Evolutionary conservation across 1,140 invertebrate genomes (phyloP).

Genomic region (Solen grandis): DNA sequence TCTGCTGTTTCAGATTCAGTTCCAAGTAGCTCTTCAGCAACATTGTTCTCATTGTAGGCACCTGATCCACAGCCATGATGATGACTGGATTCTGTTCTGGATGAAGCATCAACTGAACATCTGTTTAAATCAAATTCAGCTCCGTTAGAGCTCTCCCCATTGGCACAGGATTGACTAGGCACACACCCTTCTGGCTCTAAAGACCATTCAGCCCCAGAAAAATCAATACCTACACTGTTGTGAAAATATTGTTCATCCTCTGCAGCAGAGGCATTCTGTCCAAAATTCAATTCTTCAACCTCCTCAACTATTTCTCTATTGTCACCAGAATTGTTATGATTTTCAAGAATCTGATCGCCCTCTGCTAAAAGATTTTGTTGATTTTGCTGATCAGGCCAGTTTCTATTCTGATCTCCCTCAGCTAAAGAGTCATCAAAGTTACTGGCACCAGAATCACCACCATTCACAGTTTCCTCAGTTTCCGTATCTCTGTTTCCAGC

Average conservation of each 20-base stretch:
- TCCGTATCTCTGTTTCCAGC: neutral
- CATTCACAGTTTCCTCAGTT: neutral
- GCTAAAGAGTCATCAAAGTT: neutral
- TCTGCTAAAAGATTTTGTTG: slow-evolving; percentile 16
- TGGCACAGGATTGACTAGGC: neutral
- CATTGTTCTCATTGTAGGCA: neutral
- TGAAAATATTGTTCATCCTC: slow-evolving; percentile 50
- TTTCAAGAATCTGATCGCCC: slow-evolving; percentile 34
- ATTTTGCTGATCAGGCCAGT: neutral
- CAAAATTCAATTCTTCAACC: neutral
- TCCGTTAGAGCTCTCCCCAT: neutral
- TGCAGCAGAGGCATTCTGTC: slow-evolving; percentile 39
- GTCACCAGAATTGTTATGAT: slow-evolving; percentile 1
- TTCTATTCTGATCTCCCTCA: neutral
- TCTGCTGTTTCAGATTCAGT: neutral
- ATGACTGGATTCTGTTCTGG: slow-evolving; percentile 28
- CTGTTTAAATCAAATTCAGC: neutral
- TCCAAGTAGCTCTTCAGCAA: neutral
- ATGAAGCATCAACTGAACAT: neutral
- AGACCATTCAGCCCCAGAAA: slow-evolving; percentile 3
- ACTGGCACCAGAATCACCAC: neutral
- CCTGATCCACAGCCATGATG: slow-evolving; percentile 16
- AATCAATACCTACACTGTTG: neutral
- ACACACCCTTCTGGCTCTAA: slow-evolving; percentile 36
- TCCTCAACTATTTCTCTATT: neutral